A percentile compares a stretch with the other conserved stretches of the same genome.
These are phyloP conservation scores for Glaucomys volans DNA, from an alignment of 2,113 vertebrate species.

Conservation along the genomic window DNA sequence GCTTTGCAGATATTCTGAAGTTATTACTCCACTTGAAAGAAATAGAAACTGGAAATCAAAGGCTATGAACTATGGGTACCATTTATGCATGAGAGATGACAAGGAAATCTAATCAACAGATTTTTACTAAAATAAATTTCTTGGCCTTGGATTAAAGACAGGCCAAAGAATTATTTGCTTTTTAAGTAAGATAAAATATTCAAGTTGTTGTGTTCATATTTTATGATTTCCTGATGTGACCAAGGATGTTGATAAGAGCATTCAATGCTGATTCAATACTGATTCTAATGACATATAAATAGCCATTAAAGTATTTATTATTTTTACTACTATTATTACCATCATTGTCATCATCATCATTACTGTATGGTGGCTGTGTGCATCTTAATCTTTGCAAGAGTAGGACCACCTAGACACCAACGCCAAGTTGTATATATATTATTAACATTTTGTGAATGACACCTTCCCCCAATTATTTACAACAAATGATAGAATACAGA, in stretches of 20 bases:
- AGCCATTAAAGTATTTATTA: not conserved
- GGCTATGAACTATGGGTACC: not conserved
- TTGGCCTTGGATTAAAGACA: not conserved
- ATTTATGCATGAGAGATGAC: conserved; percentile 8
- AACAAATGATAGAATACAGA: not conserved
- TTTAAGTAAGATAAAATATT: conserved; percentile 35
- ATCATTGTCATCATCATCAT: not conserved
- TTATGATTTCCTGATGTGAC: conserved; percentile 25
- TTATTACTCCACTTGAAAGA: conserved; percentile 36
- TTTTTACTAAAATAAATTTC: not conserved
- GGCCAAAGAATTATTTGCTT: not conserved
- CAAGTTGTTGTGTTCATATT: not conserved
- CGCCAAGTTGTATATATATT: not conserved
- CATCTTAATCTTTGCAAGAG: not conserved
- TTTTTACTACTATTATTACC: not conserved
- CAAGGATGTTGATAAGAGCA: not conserved
- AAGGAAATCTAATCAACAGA: not conserved
- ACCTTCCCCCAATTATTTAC: not conserved
- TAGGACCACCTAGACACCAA: not conserved
- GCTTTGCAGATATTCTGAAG: not conserved
- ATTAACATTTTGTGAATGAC: conserved; percentile 10
- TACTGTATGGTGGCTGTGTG: not conserved
- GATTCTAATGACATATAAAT: not conserved
- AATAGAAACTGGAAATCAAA: conserved; percentile 55
- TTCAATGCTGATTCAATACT: not conserved